A percentile compares a stretch with the other conserved stretches of the same genome.
Evolutionary conservation across 37 sponge, comb jelly and placozoan genomes (phyloP).

Genomic region (Halichondria panicea): DNA sequence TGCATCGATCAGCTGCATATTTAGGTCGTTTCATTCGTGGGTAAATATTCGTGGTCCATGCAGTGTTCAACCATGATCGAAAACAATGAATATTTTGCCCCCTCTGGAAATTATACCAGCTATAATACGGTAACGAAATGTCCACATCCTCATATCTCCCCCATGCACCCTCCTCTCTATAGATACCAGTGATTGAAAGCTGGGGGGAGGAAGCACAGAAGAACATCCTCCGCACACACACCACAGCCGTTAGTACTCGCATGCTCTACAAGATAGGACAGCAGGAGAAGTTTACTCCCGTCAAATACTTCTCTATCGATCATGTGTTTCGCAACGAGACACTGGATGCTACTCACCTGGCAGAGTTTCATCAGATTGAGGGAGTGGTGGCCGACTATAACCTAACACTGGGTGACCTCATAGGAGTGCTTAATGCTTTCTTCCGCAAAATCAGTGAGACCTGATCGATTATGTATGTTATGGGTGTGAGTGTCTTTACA

Average conservation of each 20-base stretch:
- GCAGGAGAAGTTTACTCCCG: constrained; percentile 73
- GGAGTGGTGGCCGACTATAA: constrained; percentile 93
- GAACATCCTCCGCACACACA: constrained; percentile 89
- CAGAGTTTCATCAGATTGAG: constrained; percentile 96
- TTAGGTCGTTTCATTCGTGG: no score
- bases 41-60: no score
- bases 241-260: constrained; percentile 85
- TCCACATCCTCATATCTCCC: no score
- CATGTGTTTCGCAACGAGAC: constrained; percentile 93
- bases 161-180: background rate
- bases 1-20: no score
- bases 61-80: no score
- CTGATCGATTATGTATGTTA: no score
- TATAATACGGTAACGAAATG: no score
- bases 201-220: constrained; percentile 91
- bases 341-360: constrained; percentile 91
- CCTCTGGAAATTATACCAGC: no score
- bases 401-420: constrained; percentile 86
- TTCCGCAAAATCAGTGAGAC: constrained; percentile 79
- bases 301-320: constrained; percentile 87
- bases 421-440: constrained; percentile 82
- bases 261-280: constrained; percentile 91
- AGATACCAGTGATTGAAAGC: constrained; percentile 92
- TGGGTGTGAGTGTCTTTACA: constrained; percentile 25
- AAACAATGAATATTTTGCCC: no score